These are phyloP conservation scores for Phrynocephalus forsythii DNA, from an alignment of 2,797 vertebrate genomes.

Conservation along the genomic window DNA sequence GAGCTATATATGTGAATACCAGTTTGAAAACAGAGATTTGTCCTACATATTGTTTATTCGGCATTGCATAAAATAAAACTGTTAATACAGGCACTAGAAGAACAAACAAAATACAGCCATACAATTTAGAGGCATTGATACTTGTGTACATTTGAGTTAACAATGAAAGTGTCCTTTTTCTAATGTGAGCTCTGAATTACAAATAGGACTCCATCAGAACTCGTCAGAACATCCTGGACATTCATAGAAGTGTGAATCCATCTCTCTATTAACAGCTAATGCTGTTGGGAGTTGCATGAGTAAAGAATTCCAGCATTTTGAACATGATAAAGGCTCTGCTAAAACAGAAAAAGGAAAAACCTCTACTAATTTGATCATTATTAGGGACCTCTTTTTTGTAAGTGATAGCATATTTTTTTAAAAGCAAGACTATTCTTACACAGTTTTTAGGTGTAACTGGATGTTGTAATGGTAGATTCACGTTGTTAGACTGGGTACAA, in stretches of 20 bases:
- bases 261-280: constrained; percentile 23
- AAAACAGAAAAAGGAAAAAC: constrained; percentile 3
- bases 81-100: constrained; percentile 29
- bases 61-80: constrained; percentile 38
- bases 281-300: background rate
- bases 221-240: constrained; percentile 24
- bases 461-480: background rate
- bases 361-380: background rate
- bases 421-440: background rate
- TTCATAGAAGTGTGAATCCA: constrained; percentile 10
- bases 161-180: constrained; percentile 12
- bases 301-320: constrained; percentile 15
- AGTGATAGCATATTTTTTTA: background rate
- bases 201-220: constrained; percentile 19
- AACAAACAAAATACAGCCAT: constrained; percentile 42
- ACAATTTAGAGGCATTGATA: constrained; percentile 36
- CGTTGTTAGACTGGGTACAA: background rate
- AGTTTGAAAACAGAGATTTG: constrained; percentile 22
- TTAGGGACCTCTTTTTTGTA: background rate
- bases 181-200: constrained; percentile 30
- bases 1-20: background rate
- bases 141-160: constrained; percentile 29
- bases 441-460: background rate
- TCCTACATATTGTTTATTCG: constrained; percentile 44
- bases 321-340: background rate